Evolutionary conservation across 2,113 vertebrate genomes (phyloP), one percentile per base, ranked within the genome.

Genomic region (Lepus europaeus): DNA sequence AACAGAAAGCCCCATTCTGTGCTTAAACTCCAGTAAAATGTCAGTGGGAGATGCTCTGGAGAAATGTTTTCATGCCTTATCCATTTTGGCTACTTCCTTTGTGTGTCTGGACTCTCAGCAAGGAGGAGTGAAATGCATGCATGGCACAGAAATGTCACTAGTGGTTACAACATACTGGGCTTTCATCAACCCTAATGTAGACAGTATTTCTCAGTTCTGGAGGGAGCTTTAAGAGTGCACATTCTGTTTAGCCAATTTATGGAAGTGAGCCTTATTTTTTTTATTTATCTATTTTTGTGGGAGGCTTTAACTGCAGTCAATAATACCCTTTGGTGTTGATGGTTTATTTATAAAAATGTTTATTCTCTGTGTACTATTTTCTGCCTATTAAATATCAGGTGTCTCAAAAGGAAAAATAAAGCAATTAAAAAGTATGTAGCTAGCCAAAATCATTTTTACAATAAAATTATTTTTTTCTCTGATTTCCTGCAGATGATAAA

Each of bases 301-400:
- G n/a, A 68, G 29, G 10, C 29, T 93, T 94, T 56, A 93, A 68
- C 56, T 83, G 70, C 9, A 80, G 45, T 96, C 92, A 77, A 31
- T 85, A 93, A 93, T 86, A 86, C 12, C 36, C 73, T 95, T 89
- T 56, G 20, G 80, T 83, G 2, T 93, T 93, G 95, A 93, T 89
- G 74, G 39, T 90, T 95, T 96, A 90, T 94, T 96, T 94, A 93
- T 90, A 90, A 92, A 96, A 96, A 89, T 73, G 36, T 95, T 93
- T 96, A 90, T 79, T 96, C 27, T 92, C 45, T 25, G 17, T 56
- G 29, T 87, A 53, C 64, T 90, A 81, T 91, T 90, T 93, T 77
- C 49, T 92, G 78, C 22, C 77, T 90, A 56, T 56, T 96, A 90
- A 88, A 85, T 90, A 89, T 88, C 51, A 93, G 70, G 45, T 94